Evolutionary conservation across 2,113 vertebrate species (phyloP).

Genomic region (Myotis brandtii): DNA sequence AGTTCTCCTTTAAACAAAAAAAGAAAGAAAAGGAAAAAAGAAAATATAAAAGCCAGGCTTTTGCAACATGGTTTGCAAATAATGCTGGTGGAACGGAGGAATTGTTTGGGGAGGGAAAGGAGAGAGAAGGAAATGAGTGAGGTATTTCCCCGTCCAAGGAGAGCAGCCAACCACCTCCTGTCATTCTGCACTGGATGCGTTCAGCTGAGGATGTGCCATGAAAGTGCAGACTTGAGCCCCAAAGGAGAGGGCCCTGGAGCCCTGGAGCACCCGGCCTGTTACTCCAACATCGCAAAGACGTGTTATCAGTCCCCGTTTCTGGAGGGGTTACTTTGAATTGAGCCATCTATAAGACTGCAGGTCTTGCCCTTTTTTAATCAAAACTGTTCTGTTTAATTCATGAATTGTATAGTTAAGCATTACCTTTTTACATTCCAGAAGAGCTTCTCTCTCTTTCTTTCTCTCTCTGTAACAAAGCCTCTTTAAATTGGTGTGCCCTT

Average conservation of each 20-base stretch:
- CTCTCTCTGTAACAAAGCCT: slow-evolving; percentile 83
- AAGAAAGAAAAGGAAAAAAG: slow-evolving; percentile 22
- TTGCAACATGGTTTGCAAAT: slow-evolving; percentile 70
- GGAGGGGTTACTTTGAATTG: slow-evolving; percentile 85
- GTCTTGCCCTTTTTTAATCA: slow-evolving; percentile 84
- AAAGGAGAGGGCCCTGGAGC: slow-evolving; percentile 40
- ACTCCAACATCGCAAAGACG: slow-evolving; percentile 76
- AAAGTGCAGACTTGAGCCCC: slow-evolving; percentile 79
- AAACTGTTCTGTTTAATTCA: slow-evolving; percentile 86
- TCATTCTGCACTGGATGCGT: slow-evolving; percentile 83
- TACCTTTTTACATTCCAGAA: slow-evolving; percentile 90
- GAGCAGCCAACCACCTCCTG: slow-evolving; percentile 63
- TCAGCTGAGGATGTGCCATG: slow-evolving; percentile 77
- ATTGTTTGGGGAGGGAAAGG: slow-evolving; percentile 71
- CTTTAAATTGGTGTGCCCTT: slow-evolving; percentile 82
- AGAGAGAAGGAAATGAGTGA: slow-evolving; percentile 68
- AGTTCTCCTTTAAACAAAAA: slow-evolving; percentile 16
- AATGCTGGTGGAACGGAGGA: slow-evolving; percentile 81
- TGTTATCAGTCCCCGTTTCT: slow-evolving; percentile 79
- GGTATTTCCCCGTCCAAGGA: slow-evolving; percentile 18
- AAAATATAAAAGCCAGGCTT: slow-evolving; percentile 73
- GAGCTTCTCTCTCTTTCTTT: slow-evolving; percentile 59
- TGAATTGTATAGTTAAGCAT: slow-evolving; percentile 79
- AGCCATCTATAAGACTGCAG: slow-evolving; percentile 87
- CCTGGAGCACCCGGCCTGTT: slow-evolving; percentile 76